These are phyloP conservation scores for Benitochromis conjunctus DNA, from an alignment of 2,113 vertebrate species.

Conservation along the genomic window DNA sequence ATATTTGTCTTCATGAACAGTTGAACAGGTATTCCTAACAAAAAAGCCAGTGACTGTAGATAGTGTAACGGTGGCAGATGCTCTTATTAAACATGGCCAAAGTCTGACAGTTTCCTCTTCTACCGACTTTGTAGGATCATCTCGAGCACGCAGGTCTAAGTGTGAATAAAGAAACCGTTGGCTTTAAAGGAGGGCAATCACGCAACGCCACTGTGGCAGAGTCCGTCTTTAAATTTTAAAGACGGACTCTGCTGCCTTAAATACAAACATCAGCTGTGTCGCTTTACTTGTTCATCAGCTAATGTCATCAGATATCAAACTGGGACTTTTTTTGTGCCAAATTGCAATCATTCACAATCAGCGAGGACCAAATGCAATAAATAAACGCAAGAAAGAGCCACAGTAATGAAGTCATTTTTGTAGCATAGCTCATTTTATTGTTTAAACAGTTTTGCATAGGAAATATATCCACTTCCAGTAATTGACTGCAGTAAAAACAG, in stretches of 20 bases:
- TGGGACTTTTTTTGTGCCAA: not conserved
- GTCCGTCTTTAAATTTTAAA: not conserved
- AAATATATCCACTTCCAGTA: slow-evolving; percentile 99
- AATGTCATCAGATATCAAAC: not conserved
- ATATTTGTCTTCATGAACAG: not conserved
- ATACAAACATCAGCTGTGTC: not conserved
- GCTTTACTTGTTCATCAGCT: not conserved
- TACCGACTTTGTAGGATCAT: not conserved
- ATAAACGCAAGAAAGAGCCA: slow-evolving; percentile 49
- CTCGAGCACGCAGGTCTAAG: not conserved
- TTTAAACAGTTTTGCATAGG: slow-evolving; percentile 99
- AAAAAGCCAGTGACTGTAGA: not conserved
- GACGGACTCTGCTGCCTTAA: not conserved
- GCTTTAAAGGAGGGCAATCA: not conserved
- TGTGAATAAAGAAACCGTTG: not conserved
- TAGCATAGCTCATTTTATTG: slow-evolving; percentile 99
- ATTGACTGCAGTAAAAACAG: slow-evolving; percentile 99
- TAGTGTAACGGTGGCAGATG: not conserved
- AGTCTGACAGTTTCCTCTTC: not conserved
- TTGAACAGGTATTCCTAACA: not conserved
- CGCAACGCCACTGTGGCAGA: not conserved
- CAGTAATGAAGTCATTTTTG: slow-evolving; percentile 66
- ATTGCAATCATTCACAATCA: not conserved
- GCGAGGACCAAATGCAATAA: not conserved
- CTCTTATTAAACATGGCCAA: not conserved